A percentile compares a stretch with the other conserved stretches of the same genome.
Evolutionary conservation across 2,113 vertebrate genomes (phyloP).

Genomic region (Vulpes lagopus): DNA sequence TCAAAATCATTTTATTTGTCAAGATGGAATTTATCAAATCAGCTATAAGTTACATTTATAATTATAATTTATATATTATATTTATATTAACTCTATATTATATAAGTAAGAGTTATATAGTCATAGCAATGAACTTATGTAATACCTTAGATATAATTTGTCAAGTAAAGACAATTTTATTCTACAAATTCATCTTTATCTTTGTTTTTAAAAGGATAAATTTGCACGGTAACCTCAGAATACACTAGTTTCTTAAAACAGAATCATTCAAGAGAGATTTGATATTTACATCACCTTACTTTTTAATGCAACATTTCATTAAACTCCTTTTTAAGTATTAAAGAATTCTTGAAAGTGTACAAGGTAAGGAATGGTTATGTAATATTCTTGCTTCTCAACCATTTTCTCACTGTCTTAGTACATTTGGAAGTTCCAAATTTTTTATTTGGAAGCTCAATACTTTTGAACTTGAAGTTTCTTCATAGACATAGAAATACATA

Average conservation of each 20-base stretch:
- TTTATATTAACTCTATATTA: not conserved
- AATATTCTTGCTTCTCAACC: not conserved
- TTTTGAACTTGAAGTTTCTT: slow-evolving; percentile 33
- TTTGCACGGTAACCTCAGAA: not conserved
- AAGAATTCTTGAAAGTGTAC: not conserved
- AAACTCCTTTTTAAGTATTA: slow-evolving; percentile 1
- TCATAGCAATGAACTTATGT: not conserved
- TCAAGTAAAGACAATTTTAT: not conserved
- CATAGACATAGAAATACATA: not conserved
- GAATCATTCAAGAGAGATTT: not conserved
- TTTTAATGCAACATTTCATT: slow-evolving; percentile 3
- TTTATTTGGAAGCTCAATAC: not conserved
- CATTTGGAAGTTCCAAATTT: not conserved
- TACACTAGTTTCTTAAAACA: not conserved
- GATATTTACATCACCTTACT: not conserved
- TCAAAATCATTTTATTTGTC: slow-evolving; percentile 9
- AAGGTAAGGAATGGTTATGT: not conserved
- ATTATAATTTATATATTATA: not conserved
- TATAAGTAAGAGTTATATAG: not conserved
- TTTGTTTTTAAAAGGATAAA: not conserved
- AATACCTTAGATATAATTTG: not conserved
- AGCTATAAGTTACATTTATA: not conserved
- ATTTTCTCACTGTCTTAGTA: not conserved
- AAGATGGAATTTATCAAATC: not conserved
- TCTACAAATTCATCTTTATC: not conserved